Conservation (phyloP, 2,113 vertebrate genomes). For the Gorsachius goisagi region DNA sequence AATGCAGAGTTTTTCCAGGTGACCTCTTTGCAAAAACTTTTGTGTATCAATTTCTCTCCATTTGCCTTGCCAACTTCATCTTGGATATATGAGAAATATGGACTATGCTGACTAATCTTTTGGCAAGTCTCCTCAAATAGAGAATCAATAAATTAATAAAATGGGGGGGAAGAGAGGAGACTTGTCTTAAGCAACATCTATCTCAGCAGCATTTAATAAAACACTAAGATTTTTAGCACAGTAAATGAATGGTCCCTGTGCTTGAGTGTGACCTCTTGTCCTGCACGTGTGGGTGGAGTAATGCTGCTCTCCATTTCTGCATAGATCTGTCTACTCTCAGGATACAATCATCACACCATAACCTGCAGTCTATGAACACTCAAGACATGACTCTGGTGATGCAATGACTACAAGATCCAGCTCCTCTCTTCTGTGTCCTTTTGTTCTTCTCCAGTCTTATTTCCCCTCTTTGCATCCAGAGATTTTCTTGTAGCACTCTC, state of each 20-base stretch:
- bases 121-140: background rate
- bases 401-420: background rate
- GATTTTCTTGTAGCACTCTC: background rate
- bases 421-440: background rate
- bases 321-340: background rate
- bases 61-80: background rate
- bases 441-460: background rate
- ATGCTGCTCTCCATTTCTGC: background rate
- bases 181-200: background rate
- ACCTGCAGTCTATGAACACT: background rate
- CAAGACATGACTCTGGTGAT: background rate
- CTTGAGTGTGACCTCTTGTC: background rate
- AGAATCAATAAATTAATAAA: background rate
- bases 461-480: background rate
- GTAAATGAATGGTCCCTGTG: background rate
- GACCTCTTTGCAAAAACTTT: background rate
- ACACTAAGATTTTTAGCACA: background rate
- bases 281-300: background rate
- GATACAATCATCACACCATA: background rate
- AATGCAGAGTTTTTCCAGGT: background rate
- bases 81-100: background rate
- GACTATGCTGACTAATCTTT: background rate
- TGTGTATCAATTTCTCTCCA: background rate
- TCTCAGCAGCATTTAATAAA: background rate
- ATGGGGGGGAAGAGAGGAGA: background rate